Base-by-base conservation (phyloP, 35 echinoderm and acorn worm genomes). In the Lytechinus pictus region DNA sequence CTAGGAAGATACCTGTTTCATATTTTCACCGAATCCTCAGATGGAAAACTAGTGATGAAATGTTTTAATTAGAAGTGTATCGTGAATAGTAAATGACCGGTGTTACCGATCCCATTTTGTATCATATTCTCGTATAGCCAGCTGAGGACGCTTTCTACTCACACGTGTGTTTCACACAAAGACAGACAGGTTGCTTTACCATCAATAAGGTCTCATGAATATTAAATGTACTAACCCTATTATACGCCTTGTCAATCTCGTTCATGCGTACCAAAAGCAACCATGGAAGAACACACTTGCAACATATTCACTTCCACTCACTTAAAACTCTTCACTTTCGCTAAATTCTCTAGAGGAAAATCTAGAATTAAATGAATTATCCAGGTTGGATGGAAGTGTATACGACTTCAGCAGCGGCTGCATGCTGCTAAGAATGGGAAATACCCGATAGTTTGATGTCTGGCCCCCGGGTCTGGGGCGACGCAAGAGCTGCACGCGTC, bases 401-500 rank as follows among this genome's bases (percentile, higher is more conserved):
- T 24, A 79, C 66, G 66, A 79, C 66, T 79, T 79, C 7, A 24
- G 66, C 66, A 79, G 66, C 66, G 66, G 66, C 66, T 79, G 66
- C 14, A 79, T 79, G 66, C 66, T 79, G 66, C 12, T 79, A 79
- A n/a, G 66, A 79, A 79, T 79, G 14, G 66, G 66, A 24, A 24
- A 79, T 79, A 79, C 66, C 66, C 66, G 19, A 79, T 79, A 79
- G 66, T 79, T 44, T 14, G 66, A 79, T 79, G 66, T 79, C 66
- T 79, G 66, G 66, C 66, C 66, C 66, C 66, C 19, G 66, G 66
- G 66, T 79, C 66, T 79, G 66, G 19, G 16, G 28, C 88, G 52
- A 19, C 55, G 92, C 55, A 27, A 53, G 92, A 93, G 92, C 92
- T 14, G 53, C 92, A 93, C 92, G 92, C 92, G 92, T 27, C 92